These are phyloP conservation scores for Meloidogyne hapla DNA, from an alignment of 1,140 invertebrate genomes.

Conservation along the genomic window DNA sequence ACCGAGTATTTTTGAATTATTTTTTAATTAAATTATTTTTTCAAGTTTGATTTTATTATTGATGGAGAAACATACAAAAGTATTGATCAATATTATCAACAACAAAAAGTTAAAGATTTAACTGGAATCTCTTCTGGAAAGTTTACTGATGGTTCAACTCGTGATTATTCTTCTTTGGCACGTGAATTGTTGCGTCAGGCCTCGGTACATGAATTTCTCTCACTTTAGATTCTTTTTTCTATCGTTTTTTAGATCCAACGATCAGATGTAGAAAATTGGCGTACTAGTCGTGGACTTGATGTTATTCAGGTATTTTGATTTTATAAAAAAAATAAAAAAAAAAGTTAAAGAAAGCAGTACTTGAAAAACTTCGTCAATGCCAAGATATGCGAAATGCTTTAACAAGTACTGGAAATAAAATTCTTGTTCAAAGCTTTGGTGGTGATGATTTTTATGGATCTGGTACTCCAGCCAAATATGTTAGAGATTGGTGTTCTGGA, in stretches of 20 bases:
- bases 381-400: constrained; percentile 37
- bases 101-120: constrained; percentile 46
- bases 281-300: constrained; percentile 39
- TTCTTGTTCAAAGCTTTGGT: constrained; percentile 49
- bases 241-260: constrained; percentile 38
- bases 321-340: not conserved
- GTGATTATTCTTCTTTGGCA: constrained; percentile 42
- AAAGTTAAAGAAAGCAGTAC: constrained; percentile 41
- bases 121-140: constrained; percentile 38
- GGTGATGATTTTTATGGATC: constrained; percentile 52
- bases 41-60: constrained; percentile 44
- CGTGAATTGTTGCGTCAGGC: constrained; percentile 38
- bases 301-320: constrained; percentile 33
- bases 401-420: constrained; percentile 43
- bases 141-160: constrained; percentile 40
- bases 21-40: constrained; percentile 25
- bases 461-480: constrained; percentile 43
- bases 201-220: constrained; percentile 12
- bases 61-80: constrained; percentile 44
- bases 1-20: constrained; percentile 19
- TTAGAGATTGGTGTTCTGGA: constrained; percentile 44
- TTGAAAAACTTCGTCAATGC: constrained; percentile 46
- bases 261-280: constrained; percentile 45
- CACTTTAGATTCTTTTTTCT: not conserved
- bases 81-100: constrained; percentile 54